Conservation (phyloP, 2,113 vertebrate species). For the Dipodomys merriami region DNA sequence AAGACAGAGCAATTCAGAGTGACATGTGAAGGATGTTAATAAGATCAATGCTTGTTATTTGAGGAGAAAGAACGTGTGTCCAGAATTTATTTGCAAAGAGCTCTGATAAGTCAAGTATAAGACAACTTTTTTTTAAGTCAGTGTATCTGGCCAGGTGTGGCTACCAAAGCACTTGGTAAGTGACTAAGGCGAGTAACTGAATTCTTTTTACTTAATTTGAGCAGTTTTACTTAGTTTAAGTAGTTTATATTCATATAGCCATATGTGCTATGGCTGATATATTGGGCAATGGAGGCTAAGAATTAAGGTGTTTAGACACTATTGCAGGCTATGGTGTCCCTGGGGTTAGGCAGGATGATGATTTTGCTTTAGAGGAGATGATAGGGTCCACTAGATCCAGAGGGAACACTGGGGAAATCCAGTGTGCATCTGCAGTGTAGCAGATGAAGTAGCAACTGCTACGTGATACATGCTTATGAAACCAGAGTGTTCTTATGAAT, state of each 20-base stretch:
- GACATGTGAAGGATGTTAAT: background rate
- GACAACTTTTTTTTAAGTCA: background rate
- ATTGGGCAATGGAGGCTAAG: background rate
- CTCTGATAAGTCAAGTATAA: background rate
- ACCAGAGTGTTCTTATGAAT: background rate
- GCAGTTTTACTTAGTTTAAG: background rate
- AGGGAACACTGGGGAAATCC: background rate
- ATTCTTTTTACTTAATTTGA: background rate
- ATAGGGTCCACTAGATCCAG: background rate
- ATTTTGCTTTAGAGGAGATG: background rate
- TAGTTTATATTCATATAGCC: background rate
- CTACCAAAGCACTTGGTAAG: background rate
- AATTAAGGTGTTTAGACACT: background rate
- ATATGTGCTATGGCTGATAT: background rate
- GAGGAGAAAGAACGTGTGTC: background rate
- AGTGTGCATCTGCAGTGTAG: background rate
- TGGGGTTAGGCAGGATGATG: background rate
- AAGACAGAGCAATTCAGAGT: background rate
- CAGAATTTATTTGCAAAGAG: background rate
- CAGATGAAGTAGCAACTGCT: too few relatives aligned
- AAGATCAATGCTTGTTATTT: background rate
- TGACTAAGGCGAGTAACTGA: background rate
- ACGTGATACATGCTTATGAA: slow-evolving; percentile 22
- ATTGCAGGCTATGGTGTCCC: background rate
- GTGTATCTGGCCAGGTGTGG: background rate